Percentiles rank a stretch among this genome's conserved stretches.
phyloP scores from a whole-genome alignment of 2,113 vertebrate genomes.

The Laticauda colubrina region DNA sequence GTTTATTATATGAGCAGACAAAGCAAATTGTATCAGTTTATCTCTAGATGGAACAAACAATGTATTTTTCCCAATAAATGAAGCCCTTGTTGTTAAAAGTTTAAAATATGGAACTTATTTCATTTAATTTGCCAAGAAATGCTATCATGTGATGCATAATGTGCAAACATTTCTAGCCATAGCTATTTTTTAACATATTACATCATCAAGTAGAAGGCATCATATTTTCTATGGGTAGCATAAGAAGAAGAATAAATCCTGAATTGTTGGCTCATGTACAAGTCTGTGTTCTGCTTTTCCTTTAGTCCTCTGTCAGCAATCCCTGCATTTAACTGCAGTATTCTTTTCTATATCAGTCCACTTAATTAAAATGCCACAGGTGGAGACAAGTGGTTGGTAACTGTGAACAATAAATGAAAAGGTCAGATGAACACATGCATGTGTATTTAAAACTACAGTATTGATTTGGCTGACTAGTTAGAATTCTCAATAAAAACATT shows the following conservation, averaged over 20 bases:
- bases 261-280: neutral
- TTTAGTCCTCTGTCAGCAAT: neutral
- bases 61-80: constrained; percentile 21
- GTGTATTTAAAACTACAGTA: neutral
- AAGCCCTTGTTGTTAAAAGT: neutral
- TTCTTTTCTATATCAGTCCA: neutral
- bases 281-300: neutral
- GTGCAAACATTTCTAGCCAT: neutral
- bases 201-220: neutral
- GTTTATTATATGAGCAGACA: constrained; percentile 11
- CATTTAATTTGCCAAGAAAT: constrained; percentile 1
- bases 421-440: neutral
- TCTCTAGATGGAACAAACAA: constrained; percentile 6
- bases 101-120: neutral
- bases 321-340: neutral
- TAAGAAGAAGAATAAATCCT: neutral
- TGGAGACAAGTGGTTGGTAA: neutral
- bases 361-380: neutral
- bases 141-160: neutral
- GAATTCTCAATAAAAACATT: neutral
- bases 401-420: neutral
- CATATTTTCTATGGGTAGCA: constrained; percentile 27
- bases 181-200: neutral
- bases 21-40: constrained; percentile 27
- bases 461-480: neutral